Conservation (phyloP, 2,797 vertebrate genomes). For the Tiaroga cobitis region DNA sequence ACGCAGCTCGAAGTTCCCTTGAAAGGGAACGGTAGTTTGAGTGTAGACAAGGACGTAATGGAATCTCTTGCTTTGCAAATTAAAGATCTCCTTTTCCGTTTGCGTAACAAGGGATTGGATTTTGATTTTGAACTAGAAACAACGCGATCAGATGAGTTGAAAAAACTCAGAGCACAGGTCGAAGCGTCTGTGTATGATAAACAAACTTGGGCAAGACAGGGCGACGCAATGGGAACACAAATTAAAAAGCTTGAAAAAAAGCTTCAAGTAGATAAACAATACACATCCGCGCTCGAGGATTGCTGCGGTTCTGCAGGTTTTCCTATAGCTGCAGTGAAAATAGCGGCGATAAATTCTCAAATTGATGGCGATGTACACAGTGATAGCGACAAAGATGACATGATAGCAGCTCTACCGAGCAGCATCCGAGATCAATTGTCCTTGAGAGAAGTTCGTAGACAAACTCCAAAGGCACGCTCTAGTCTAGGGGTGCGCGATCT, state of each 20-base stretch:
- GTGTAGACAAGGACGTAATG: neutral
- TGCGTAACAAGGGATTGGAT: neutral
- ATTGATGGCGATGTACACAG: fast-evolving
- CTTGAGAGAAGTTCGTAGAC: neutral
- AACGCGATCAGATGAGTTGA: neutral
- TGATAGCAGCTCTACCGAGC: too few relatives aligned
- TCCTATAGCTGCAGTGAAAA: neutral
- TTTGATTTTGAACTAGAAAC: neutral
- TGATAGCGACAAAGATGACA: neutral
- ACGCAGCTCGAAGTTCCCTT: too few relatives aligned
- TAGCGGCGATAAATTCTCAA: neutral
- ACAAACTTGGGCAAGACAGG: neutral
- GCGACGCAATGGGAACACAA: neutral
- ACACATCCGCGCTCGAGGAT: neutral
- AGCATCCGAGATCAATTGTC: fast-evolving
- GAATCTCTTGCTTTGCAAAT: neutral
- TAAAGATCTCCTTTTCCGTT: neutral
- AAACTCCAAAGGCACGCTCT: neutral
- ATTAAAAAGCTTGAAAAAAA: neutral
- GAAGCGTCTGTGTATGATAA: neutral
- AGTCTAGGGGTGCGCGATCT: neutral
- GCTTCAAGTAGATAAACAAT: neutral
- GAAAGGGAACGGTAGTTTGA: neutral
- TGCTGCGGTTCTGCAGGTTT: neutral
- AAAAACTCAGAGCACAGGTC: neutral